Conservation (phyloP, 1,140 invertebrate genomes). For the Drosophila nannoptera region DNA sequence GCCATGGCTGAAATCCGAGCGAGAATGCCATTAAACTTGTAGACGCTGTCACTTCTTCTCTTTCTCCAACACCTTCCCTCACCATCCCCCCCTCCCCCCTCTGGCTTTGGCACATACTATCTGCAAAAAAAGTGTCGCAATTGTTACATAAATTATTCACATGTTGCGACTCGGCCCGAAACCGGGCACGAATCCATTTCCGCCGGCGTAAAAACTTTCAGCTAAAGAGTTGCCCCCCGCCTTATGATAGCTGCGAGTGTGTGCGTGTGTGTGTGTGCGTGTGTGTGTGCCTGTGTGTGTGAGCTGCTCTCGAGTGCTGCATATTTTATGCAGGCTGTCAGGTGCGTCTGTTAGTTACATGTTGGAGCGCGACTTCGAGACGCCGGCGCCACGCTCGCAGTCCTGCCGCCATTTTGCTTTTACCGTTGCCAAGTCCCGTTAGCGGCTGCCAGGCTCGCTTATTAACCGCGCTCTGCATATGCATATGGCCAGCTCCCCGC, state of each 20-base stretch:
- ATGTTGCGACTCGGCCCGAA: constrained; percentile 40
- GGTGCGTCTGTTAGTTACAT: constrained; percentile 65
- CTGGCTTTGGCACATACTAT: not conserved
- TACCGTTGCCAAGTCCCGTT: no score
- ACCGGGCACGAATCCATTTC: constrained; percentile 24
- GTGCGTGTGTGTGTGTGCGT: constrained; percentile 7
- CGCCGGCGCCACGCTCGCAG: not conserved
- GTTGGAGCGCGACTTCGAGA: constrained; percentile 34
- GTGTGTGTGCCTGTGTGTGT: constrained; percentile 7
- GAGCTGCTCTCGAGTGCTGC: constrained; percentile 11
- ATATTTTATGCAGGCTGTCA: constrained; percentile 70
- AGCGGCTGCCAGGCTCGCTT: no score
- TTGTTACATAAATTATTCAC: constrained; percentile 77
- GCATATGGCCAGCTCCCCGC: no score
- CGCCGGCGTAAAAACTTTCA: constrained; percentile 35
- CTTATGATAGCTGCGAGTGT: constrained; percentile 19
- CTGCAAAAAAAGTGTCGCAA: constrained; percentile 62
- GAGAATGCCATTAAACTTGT: constrained; percentile 76
- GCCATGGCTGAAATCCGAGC: constrained; percentile 47
- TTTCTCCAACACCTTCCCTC: not conserved
- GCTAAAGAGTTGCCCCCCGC: constrained; percentile 56
- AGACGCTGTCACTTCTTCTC: constrained; percentile 21
- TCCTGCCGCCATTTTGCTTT: not conserved
- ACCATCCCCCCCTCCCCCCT: not conserved
- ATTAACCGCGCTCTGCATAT: no score